Base-by-base conservation (phyloP, 2,888 invertebrate species). In the Trachelus iudaicus region DNA sequence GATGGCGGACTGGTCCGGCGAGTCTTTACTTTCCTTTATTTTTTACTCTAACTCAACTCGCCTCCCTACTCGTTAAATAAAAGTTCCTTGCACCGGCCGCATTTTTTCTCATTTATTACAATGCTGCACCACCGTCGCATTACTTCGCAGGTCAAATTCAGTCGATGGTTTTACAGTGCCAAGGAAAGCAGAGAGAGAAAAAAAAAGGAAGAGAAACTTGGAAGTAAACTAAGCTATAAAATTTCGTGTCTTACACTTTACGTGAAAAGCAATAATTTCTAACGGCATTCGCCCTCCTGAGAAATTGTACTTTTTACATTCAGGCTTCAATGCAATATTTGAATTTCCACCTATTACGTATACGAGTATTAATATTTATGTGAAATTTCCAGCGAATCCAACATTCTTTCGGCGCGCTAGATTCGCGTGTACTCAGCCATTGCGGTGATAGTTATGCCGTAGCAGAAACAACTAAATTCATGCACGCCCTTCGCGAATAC, bases 1-100 rank as follows among this genome's bases (percentile, higher is more conserved):
- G 84, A 88, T 87, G 88, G 87, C 87, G 82, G 85, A 86, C 87
- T 86, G 85, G 86, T 86, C 83, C 85, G 80, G 81, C 86, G 77
- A 84, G 86, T 86, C 81, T 76, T 74, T 68, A 75, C 79, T 82
- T 83, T 82, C 75, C 79, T 79, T 83, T 81, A 81, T 80, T 83
- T 82, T 76, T 40, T 69, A 69, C 77, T 76, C 76, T 82, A 79
- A 75, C 79, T 81, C 80, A 78, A 40, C 76, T 76, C 74, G 79
- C 76, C 76, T 81, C 75, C 77, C 75, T 31, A 34, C 73, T 81
- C 75, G 76, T 73, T 77, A 37, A 76, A 76, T 77, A 77, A 79
- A 79, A 30, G 69, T 79, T 79, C 76, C 73, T 77, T 74, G 76
- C 73, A 76, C 76, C 74, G 76, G n/a, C 68, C 1, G 31, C 23